Evolutionary conservation across 2,888 invertebrate genomes (phyloP).

Genomic region (Drosophila austrosaltans): DNA sequence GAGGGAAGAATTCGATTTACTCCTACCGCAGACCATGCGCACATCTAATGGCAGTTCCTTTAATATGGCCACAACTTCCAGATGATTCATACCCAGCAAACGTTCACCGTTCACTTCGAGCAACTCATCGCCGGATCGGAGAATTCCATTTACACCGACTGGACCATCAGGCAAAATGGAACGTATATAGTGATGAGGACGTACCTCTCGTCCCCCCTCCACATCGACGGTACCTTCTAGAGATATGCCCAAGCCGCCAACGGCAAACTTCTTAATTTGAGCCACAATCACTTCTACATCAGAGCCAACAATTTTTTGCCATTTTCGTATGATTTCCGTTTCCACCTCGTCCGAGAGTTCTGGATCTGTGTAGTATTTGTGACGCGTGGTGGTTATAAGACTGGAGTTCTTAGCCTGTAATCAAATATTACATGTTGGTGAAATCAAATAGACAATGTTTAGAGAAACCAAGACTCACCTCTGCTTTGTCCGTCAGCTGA

Average conservation of each 20-base stretch:
- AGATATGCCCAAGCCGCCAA: conserved; percentile 98
- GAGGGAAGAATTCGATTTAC: conserved; percentile 81
- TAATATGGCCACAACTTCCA: conserved; percentile 96
- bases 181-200: conserved; percentile 99
- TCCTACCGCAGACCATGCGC: conserved; percentile 93
- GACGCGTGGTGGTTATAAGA: conserved; percentile 66
- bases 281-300: conserved; percentile 92
- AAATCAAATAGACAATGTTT: not conserved
- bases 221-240: conserved; percentile 99
- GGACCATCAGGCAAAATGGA: conserved; percentile 99
- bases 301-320: conserved; percentile 91
- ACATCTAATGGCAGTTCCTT: conserved; percentile 96
- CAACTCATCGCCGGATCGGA: conserved; percentile 97
- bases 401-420: conserved; percentile 78
- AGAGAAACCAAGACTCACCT: conserved; percentile 57
- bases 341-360: conserved; percentile 89
- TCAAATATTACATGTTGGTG: not conserved
- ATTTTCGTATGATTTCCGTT: conserved; percentile 91
- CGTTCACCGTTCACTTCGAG: conserved; percentile 96
- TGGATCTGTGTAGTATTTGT: conserved; percentile 83
- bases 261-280: conserved; percentile 92
- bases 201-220: conserved; percentile 97
- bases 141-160: conserved; percentile 94
- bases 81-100: conserved; percentile 94
- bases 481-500: conserved; percentile 65